Evolutionary conservation across 2,888 invertebrate species (phyloP).

Genomic region (Fragum sueziense): DNA sequence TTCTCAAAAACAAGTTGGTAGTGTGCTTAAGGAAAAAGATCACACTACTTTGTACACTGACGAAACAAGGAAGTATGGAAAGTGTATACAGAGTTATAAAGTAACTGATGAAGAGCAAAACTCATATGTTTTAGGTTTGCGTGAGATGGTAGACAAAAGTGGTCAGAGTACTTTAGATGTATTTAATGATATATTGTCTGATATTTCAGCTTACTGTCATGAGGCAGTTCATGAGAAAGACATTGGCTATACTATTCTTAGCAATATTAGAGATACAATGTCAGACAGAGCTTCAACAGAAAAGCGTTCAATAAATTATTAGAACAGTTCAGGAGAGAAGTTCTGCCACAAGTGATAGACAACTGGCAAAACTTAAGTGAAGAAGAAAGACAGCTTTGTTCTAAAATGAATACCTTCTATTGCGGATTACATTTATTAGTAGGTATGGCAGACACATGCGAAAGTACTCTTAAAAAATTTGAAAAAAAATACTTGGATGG

Average conservation of each 20-base stretch:
- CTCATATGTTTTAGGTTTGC: conserved; percentile 41
- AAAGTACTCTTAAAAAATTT: conserved; percentile 47
- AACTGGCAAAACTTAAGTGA: conserved; percentile 34
- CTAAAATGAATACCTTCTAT: conserved; percentile 57
- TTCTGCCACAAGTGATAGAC: conserved; percentile 46
- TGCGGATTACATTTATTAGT: conserved; percentile 58
- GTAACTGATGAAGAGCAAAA: conserved; percentile 43
- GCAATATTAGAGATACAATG: conserved; percentile 58
- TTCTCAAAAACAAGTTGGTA: conserved; percentile 34
- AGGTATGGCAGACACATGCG: conserved; percentile 53
- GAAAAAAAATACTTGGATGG: conserved; percentile 50
- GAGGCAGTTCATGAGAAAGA: conserved; percentile 20
- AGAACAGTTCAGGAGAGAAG: conserved; percentile 32
- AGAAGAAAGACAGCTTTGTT: conserved; percentile 30
- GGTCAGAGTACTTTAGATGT: conserved; percentile 33
- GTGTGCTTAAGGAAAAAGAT: conserved; percentile 12
- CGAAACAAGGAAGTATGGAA: conserved; percentile 58
- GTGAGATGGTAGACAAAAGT: conserved; percentile 49
- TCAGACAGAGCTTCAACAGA: conserved; percentile 56
- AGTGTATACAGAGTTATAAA: conserved; percentile 46
- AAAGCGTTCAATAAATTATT: conserved; percentile 48
- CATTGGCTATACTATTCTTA: conserved; percentile 41
- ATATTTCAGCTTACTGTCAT: conserved; percentile 32
- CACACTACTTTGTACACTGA: conserved; percentile 55
- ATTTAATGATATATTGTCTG: conserved; percentile 38